Percentiles rank a stretch among this genome's conserved stretches.
Evolutionary conservation across 2,113 vertebrate species (phyloP).

Genomic region (Chlamydotis undulata): DNA sequence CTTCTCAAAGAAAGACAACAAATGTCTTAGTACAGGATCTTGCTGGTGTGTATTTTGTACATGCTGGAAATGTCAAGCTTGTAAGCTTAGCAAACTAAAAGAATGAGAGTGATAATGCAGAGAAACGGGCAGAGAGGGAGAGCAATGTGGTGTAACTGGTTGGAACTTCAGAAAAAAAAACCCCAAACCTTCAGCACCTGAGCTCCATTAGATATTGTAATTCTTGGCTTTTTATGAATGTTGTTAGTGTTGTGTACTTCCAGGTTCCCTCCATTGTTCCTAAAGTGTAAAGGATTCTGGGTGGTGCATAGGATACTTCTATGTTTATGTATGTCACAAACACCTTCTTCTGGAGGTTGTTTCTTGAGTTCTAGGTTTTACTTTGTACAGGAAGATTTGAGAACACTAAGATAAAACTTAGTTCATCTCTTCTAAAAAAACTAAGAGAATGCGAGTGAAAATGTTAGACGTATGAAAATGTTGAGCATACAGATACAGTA

Average conservation of each 20-base stretch:
- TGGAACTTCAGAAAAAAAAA: background rate
- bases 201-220: background rate
- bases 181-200: background rate
- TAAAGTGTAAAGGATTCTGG: background rate
- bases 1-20: background rate
- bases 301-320: background rate
- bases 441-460: rapidly evolving
- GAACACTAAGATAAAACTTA: background rate
- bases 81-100: background rate
- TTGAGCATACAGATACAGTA: background rate
- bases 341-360: background rate
- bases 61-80: background rate
- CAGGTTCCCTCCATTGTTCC: background rate
- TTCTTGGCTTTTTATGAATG: background rate
- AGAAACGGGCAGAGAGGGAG: background rate
- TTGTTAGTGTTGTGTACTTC: background rate
- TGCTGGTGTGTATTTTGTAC: background rate
- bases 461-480: background rate
- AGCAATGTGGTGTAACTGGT: background rate
- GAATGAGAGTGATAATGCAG: background rate
- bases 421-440: background rate
- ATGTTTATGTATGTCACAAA: background rate
- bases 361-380: background rate
- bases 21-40: background rate
- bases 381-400: background rate